Base-by-base conservation (phyloP, 2,797 vertebrate species). In the Channallabes apus region DNA sequence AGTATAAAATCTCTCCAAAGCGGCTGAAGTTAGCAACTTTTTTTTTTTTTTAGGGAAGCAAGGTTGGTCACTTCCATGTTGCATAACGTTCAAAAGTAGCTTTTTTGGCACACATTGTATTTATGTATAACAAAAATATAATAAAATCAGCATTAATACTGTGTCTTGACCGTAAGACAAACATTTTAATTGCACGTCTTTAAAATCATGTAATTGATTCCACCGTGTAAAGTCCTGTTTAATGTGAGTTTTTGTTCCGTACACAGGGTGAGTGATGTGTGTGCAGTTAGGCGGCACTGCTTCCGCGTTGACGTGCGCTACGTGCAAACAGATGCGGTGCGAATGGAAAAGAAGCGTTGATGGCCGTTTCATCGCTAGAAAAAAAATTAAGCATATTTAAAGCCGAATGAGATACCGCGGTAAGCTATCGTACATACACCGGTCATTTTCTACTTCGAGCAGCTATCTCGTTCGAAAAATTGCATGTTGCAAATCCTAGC, bases 261-360 rank as follows among this genome's bases (percentile, higher is more conserved):
- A 20, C n/a, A 9, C 38, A 29, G 76, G 68, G 72, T 61, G 68
- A 46, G 61, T 46, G 54, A 27, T 35, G 41, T 75, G 41, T 75
- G 85, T 76, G 54, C 46, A 58, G 18, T 56, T 76, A 27, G 84
- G 80, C 58, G 86, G 85, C 69, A 77, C 75, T 17, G 72, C 80
- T 86, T 89, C 76, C 81, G 59, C 54, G 88, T 83, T 87, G 87
- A 85, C 90, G 88, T 90, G 88, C 68, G 86, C 80, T 91, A 90
- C 90, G 90, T 90, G 90, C 88, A 87, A 61, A 29, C 75, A 38
- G 67, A 75, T 54, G 67, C 27, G 64, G 67, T 80, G 72, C 11
- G 69, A 82, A 89, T 88, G 89, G 89, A 87, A 54, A 82, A 84
- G 67, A 86, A 80, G 75, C 67, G 24, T 75, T 51, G 72, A 65